phyloP scores from a whole-genome alignment of 2,113 vertebrate species.

The Chionis minor region DNA sequence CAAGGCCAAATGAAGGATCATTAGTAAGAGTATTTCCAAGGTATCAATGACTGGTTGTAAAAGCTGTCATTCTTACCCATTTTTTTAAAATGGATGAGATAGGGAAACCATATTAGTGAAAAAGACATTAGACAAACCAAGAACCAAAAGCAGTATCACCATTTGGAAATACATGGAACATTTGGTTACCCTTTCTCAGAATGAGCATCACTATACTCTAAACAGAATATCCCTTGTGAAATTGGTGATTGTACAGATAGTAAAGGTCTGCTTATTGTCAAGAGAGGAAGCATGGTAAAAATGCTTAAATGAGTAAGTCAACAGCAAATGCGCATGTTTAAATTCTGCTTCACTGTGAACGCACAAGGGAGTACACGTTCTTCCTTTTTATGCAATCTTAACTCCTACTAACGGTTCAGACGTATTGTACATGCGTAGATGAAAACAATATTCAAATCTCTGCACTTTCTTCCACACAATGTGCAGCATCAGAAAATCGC shows the following conservation, averaged over 20 bases:
- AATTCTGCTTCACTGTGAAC: neutral
- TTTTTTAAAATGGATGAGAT: neutral
- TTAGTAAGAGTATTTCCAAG: neutral
- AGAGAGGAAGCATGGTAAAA: neutral
- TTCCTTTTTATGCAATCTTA: neutral
- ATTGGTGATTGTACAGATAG: neutral
- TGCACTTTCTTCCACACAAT: neutral
- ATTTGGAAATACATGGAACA: neutral
- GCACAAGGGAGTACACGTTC: neutral
- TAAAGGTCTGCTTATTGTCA: neutral
- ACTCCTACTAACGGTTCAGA: neutral
- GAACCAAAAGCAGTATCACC: neutral
- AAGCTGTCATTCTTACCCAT: neutral
- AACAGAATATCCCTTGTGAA: neutral
- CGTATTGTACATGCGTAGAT: neutral
- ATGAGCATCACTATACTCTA: neutral
- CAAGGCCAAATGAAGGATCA: neutral
- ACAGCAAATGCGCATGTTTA: neutral
- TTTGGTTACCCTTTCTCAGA: neutral
- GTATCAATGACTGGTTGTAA: neutral
- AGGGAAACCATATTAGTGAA: neutral
- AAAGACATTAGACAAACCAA: neutral
- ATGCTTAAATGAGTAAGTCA: neutral
- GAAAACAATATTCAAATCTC: neutral
- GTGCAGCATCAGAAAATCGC: accelerated